Evolutionary conservation across 2,113 vertebrate species (phyloP).

Genomic region (Strigops habroptila): DNA sequence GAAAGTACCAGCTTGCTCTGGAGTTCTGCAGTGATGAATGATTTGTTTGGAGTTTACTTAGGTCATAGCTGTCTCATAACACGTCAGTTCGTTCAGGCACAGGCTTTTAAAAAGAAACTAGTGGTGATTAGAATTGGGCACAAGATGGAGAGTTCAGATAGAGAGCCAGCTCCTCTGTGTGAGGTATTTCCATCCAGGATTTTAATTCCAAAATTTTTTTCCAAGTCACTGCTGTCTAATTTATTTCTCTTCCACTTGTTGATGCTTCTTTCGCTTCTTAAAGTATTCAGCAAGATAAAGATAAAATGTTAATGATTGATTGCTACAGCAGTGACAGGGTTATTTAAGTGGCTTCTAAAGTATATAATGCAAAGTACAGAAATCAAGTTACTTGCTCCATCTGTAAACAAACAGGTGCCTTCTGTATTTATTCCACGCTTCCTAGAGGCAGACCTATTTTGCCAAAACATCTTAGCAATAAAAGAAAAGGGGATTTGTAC

Average conservation of each 20-base stretch:
- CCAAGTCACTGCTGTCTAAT: not conserved
- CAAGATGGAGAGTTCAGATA: not conserved
- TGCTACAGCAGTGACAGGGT: not conserved
- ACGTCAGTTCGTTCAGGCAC: conserved; percentile 5
- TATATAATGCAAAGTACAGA: not conserved
- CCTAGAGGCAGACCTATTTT: not conserved
- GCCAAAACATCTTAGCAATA: not conserved
- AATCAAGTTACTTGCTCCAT: not conserved
- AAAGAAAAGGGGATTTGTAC: not conserved
- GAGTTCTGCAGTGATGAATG: conserved; percentile 11
- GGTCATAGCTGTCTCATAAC: not conserved
- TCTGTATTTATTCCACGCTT: not conserved
- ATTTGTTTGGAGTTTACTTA: conserved; percentile 50
- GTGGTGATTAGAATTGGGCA: not conserved
- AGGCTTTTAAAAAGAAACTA: not conserved
- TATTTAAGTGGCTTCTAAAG: conserved; percentile 1
- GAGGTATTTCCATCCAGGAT: not conserved
- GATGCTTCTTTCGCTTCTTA: not conserved
- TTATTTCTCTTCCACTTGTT: not conserved
- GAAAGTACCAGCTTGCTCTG: conserved; percentile 11
- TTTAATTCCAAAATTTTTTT: not conserved
- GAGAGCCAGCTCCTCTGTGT: not conserved
- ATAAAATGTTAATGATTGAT: not conserved
- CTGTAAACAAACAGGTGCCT: not conserved
- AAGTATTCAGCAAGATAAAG: not conserved